A percentile compares a stretch with the other conserved stretches of the same genome.
Evolutionary conservation across 2,113 vertebrate genomes (phyloP).

Genomic region (Arenaria interpres): DNA sequence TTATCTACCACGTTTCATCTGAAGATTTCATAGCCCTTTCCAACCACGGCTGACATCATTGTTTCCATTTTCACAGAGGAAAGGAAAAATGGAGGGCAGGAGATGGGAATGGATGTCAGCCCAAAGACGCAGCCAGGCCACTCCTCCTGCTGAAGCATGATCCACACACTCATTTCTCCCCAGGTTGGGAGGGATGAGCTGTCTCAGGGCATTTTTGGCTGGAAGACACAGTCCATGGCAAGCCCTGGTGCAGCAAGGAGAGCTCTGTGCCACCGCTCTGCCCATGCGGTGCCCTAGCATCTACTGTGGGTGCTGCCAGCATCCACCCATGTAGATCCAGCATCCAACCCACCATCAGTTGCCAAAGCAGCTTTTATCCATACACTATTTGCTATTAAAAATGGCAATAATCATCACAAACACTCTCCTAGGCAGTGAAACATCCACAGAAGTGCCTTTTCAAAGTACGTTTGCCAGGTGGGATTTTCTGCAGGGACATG

Average conservation of each 20-base stretch:
- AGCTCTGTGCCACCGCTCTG: background rate
- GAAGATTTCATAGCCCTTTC: background rate
- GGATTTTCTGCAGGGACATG: background rate
- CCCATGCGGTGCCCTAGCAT: rapidly evolving
- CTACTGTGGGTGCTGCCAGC: background rate
- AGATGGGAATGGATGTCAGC: background rate
- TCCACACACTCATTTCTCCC: background rate
- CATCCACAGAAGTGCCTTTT: background rate
- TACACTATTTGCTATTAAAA: background rate
- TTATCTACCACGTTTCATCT: background rate
- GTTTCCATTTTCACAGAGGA: slow-evolving; percentile 16
- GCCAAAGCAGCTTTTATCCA: background rate
- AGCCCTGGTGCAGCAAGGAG: background rate
- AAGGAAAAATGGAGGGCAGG: background rate
- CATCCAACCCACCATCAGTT: background rate
- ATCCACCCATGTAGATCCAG: rapidly evolving
- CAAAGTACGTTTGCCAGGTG: background rate
- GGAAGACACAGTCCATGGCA: background rate
- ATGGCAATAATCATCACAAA: background rate
- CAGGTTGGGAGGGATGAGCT: background rate
- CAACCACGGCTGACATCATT: background rate
- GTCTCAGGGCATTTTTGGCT: background rate
- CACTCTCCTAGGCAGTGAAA: background rate
- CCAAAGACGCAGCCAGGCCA: background rate
- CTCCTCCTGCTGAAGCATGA: background rate